phyloP scores from a whole-genome alignment of 2,797 vertebrate genomes.

The Sphenopsis melanotis region DNA sequence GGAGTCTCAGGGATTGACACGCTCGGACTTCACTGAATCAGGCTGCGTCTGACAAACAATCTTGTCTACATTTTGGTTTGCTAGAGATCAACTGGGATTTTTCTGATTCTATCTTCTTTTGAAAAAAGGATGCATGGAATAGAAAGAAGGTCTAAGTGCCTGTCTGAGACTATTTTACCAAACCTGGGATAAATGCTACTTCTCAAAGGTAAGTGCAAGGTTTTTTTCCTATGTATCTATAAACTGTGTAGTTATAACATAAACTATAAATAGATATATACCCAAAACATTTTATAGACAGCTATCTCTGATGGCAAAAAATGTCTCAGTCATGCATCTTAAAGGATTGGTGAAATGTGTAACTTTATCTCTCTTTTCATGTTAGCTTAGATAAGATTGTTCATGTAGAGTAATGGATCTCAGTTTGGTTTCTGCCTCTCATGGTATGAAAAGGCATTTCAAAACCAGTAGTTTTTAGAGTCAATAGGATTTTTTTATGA shows the following conservation, averaged over 20 bases:
- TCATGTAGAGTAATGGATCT: background rate
- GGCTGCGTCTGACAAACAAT: constrained; percentile 64
- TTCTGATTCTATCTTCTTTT: constrained; percentile 45
- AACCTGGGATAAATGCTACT: constrained; percentile 71
- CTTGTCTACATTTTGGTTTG: constrained; percentile 58
- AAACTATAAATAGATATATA: background rate
- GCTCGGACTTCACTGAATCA: constrained; percentile 66
- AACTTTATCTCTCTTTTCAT: constrained; percentile 59
- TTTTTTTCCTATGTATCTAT: background rate
- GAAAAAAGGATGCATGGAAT: constrained; percentile 68
- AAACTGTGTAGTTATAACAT: background rate
- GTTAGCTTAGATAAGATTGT: background rate
- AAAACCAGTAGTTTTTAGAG: background rate
- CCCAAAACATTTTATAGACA: background rate
- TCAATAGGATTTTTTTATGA: background rate
- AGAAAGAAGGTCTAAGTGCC: constrained; percentile 52
- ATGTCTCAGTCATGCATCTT: background rate
- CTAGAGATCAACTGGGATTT: constrained; percentile 56
- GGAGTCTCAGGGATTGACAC: constrained; percentile 65
- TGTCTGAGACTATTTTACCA: constrained; percentile 56
- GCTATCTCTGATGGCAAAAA: background rate
- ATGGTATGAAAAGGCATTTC: background rate
- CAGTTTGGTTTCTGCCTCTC: background rate
- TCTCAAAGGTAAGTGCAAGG: constrained; percentile 70
- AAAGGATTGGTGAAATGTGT: background rate